phyloP scores from a whole-genome alignment of 2,888 invertebrate species.

The Erebia aethiops region DNA sequence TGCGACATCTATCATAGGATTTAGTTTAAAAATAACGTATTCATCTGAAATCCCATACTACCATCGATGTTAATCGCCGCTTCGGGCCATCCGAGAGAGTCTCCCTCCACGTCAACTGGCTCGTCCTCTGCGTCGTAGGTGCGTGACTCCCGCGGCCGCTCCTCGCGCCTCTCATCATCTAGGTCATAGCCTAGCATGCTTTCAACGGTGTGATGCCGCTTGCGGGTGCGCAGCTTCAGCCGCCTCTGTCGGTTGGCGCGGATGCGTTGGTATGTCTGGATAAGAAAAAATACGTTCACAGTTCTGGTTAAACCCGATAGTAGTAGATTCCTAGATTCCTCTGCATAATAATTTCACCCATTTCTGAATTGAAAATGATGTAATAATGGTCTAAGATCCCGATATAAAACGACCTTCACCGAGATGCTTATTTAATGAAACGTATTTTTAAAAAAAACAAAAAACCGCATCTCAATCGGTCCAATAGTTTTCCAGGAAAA shows the following conservation, averaged over 20 bases:
- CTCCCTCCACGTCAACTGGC: constrained; percentile 79
- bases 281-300: not conserved
- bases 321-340: too few relatives aligned
- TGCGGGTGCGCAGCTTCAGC: constrained; percentile 76
- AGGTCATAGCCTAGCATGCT: constrained; percentile 80
- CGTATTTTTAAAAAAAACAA: too few relatives aligned
- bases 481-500: too few relatives aligned
- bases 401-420: too few relatives aligned
- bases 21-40: not conserved
- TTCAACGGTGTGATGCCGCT: constrained; percentile 81
- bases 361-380: too few relatives aligned
- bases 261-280: constrained; percentile 77
- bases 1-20: too few relatives aligned
- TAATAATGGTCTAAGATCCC: too few relatives aligned
- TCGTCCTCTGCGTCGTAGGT: constrained; percentile 77
- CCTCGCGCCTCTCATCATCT: constrained; percentile 74
- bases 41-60: not conserved
- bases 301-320: too few relatives aligned
- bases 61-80: constrained; percentile 71
- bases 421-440: too few relatives aligned
- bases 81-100: constrained; percentile 79
- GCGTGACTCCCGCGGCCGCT: constrained; percentile 66
- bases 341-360: too few relatives aligned
- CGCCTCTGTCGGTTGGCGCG: constrained; percentile 79
- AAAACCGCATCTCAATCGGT: too few relatives aligned